These are phyloP conservation scores for Diplodus puntazzo DNA, from an alignment of 2,797 vertebrate species.

Conservation along the genomic window DNA sequence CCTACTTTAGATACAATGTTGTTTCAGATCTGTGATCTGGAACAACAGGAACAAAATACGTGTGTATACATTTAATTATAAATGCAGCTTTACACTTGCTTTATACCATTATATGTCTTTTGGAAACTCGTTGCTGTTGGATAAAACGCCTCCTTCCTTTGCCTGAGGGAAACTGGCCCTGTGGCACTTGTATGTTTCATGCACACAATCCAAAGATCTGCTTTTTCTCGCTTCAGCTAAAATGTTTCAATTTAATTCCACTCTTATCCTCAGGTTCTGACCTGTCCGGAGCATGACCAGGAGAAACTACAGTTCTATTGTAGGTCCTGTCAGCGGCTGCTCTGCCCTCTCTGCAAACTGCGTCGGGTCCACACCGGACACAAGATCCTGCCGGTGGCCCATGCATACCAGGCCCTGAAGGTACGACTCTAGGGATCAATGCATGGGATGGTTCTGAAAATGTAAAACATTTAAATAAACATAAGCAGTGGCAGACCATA, in stretches of 20 bases:
- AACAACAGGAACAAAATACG: background rate
- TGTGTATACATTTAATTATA: no score
- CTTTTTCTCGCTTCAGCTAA: background rate
- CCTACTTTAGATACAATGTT: background rate
- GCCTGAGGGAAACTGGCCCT: background rate
- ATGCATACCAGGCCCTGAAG: conserved; percentile 95
- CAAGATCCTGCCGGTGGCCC: conserved; percentile 93
- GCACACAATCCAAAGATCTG: background rate
- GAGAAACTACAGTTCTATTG: conserved; percentile 97
- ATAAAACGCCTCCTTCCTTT: background rate
- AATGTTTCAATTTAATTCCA: background rate
- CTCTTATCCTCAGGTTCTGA: conserved; percentile 87
- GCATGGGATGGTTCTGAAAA: background rate
- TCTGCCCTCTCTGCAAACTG: conserved; percentile 95
- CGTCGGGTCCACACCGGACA: conserved; percentile 92
- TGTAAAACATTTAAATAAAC: no score
- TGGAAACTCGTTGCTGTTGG: background rate
- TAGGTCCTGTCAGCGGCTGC: conserved; percentile 93
- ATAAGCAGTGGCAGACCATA: background rate
- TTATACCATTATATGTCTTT: background rate
- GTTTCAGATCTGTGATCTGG: background rate
- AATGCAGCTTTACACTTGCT: background rate
- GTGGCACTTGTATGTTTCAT: background rate
- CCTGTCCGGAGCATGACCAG: conserved; percentile 94
- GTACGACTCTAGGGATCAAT: conserved; percentile 68